phyloP scores from a whole-genome alignment of 2,113 vertebrate genomes.

The Petaurus breviceps region DNA sequence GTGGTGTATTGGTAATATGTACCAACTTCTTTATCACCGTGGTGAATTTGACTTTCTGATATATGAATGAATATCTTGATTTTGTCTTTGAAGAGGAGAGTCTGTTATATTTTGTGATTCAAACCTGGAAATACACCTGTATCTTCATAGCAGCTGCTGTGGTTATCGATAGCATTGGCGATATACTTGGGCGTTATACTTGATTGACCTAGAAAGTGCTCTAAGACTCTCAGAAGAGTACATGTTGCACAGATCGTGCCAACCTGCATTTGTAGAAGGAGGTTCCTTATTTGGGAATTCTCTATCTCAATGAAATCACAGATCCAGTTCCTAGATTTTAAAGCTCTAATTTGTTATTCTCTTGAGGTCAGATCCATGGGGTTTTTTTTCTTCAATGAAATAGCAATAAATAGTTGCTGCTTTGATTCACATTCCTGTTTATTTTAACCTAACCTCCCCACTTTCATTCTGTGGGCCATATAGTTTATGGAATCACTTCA shows the following conservation, averaged over 20 bases:
- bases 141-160: too few relatives aligned
- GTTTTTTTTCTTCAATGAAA: conserved; percentile 29
- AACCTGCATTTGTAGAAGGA: background rate
- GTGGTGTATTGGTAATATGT: too few relatives aligned
- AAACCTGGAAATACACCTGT: too few relatives aligned
- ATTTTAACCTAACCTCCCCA: background rate
- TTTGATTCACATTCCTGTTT: conserved; percentile 11
- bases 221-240: background rate
- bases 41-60: too few relatives aligned
- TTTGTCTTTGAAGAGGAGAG: too few relatives aligned
- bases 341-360: background rate
- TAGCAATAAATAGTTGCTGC: background rate
- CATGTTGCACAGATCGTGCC: background rate
- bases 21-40: too few relatives aligned
- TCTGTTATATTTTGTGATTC: too few relatives aligned
- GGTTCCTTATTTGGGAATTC: background rate
- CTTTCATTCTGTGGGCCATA: background rate
- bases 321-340: background rate
- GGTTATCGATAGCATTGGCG: too few relatives aligned
- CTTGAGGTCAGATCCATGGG: background rate
- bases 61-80: too few relatives aligned
- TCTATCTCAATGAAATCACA: background rate
- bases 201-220: background rate
- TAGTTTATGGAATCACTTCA: background rate
- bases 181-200: too few relatives aligned